Conservation (phyloP, 2,797 vertebrate genomes). For the Craterocephalus amniculus region DNA sequence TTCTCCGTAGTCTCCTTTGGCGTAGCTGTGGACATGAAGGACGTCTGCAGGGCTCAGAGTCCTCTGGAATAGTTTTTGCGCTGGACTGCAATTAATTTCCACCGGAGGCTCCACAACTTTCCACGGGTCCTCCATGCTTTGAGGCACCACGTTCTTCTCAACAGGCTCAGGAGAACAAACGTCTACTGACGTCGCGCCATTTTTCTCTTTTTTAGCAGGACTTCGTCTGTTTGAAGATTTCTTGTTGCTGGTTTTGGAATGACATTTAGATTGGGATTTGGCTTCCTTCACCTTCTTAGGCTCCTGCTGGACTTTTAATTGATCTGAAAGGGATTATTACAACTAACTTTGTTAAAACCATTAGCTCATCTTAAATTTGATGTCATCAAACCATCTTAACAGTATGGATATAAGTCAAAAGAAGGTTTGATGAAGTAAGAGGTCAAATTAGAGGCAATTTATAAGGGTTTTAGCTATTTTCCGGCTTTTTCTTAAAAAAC, state of each 20-base stretch:
- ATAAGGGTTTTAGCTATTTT: too few relatives aligned
- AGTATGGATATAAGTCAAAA: too few relatives aligned
- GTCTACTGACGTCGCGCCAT: neutral
- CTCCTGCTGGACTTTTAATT: slow-evolving; percentile 41
- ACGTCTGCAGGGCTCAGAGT: slow-evolving; percentile 86
- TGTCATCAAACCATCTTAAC: too few relatives aligned
- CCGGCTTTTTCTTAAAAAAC: too few relatives aligned
- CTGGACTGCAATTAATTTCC: slow-evolving; percentile 40
- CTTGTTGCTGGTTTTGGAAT: slow-evolving; percentile 49
- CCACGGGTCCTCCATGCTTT: neutral
- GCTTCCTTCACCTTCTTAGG: slow-evolving; percentile 49
- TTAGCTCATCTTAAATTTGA: too few relatives aligned
- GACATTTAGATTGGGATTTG: slow-evolving; percentile 50
- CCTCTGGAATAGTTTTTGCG: slow-evolving; percentile 80
- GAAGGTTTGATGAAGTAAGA: too few relatives aligned
- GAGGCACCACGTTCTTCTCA: slow-evolving; percentile 27
- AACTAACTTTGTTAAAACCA: neutral
- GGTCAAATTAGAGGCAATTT: too few relatives aligned
- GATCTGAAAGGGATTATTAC: slow-evolving; percentile 46
- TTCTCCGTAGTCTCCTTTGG: slow-evolving; percentile 85
- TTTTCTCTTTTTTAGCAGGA: slow-evolving; percentile 60
- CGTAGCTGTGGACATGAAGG: slow-evolving; percentile 91
- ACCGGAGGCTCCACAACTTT: slow-evolving; percentile 25
- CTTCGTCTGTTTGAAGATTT: slow-evolving; percentile 52
- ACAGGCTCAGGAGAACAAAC: slow-evolving; percentile 17